These are phyloP conservation scores for Thaumatotibia leucotreta DNA, from an alignment of 1,140 invertebrate genomes.

Conservation along the genomic window DNA sequence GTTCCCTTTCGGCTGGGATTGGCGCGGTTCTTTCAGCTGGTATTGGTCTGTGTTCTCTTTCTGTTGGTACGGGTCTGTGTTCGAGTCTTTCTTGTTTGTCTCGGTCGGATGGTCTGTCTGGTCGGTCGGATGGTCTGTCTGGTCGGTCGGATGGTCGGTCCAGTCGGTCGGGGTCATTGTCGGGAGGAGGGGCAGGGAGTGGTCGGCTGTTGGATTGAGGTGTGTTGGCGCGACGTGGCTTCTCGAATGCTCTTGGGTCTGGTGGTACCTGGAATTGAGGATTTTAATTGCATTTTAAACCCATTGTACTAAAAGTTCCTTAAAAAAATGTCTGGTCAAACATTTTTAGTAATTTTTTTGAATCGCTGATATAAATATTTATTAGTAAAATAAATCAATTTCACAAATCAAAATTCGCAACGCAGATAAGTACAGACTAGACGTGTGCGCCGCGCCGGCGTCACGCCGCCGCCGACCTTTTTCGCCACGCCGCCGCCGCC, in stretches of 20 bases:
- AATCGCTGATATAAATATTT: too few relatives aligned
- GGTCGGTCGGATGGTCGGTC: slow-evolving; percentile 23
- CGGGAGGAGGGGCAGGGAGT: slow-evolving; percentile 55
- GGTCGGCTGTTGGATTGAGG: slow-evolving; percentile 65
- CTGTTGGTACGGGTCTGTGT: slow-evolving; percentile 18
- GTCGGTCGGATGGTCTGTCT: slow-evolving; percentile 6
- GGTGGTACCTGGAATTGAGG: slow-evolving; percentile 50
- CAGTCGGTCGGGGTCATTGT: slow-evolving; percentile 23
- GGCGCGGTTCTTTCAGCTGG: slow-evolving; percentile 18
- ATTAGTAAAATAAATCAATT: too few relatives aligned
- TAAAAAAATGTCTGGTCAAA: too few relatives aligned
- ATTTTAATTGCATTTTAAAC: too few relatives aligned
- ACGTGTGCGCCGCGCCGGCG: too few relatives aligned
- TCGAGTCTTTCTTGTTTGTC: background rate
- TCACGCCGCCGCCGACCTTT: too few relatives aligned
- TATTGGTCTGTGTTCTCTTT: slow-evolving; percentile 21
- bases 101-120: slow-evolving; percentile 17
- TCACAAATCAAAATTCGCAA: too few relatives aligned
- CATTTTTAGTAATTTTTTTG: too few relatives aligned
- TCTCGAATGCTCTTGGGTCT: slow-evolving; percentile 65
- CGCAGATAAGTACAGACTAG: too few relatives aligned
- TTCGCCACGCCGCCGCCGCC: too few relatives aligned
- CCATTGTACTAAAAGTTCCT: too few relatives aligned
- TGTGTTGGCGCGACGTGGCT: slow-evolving; percentile 59
- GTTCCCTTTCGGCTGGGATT: slow-evolving; percentile 14